Evolutionary conservation across 2,888 invertebrate species (phyloP), one percentile per base, ranked within the genome.

Genomic region (Dilophus febrilis): DNA sequence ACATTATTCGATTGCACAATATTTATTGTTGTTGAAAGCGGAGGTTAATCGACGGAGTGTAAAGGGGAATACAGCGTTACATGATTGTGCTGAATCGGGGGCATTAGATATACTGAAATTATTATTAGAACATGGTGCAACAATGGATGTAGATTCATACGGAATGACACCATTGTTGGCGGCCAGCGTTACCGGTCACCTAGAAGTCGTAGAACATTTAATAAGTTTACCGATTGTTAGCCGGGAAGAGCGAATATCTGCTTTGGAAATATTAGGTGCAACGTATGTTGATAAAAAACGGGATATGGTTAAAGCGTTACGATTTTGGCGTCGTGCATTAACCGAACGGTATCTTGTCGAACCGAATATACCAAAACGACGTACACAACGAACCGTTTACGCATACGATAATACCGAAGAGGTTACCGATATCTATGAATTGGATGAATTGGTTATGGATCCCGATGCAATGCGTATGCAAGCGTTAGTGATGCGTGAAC

Each of bases 381-480:
- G 70, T 43, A 71, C 74, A 54, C 59, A 70, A 44, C 73, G 76
- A 3, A 74, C 77, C 30, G 80, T 86, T 46, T 76, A 80, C 45
- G 92, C 94, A 1, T 95, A 94, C 59, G 90, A 92, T 57, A 82
- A 76, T 58, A 80, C 82, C 1, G 70, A 72, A 38, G 95, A 97
- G 64, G 84, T 90, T 12, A 71, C 72, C 47, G 77, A 80, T 48
- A 65, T 75, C 35, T 80, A 80, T 40, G 77, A 83, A 44, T 61
- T 95, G 34, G 84, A 88, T 48, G 87, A 87, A 47, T 64, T 95
- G 35, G 75, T 88, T 40, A 79, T 85, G 7, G 92, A 95, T 64
- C 91, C 92, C 0, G 95, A 97, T 57, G 87, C 84, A 49, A 90
- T 95, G 85, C 69, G 92, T 52, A 94, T 95, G 91, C 95, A 88